Evolutionary conservation across 2,113 vertebrate species (phyloP), one percentile per base, ranked within the genome.

Genomic region (Canis aureus): DNA sequence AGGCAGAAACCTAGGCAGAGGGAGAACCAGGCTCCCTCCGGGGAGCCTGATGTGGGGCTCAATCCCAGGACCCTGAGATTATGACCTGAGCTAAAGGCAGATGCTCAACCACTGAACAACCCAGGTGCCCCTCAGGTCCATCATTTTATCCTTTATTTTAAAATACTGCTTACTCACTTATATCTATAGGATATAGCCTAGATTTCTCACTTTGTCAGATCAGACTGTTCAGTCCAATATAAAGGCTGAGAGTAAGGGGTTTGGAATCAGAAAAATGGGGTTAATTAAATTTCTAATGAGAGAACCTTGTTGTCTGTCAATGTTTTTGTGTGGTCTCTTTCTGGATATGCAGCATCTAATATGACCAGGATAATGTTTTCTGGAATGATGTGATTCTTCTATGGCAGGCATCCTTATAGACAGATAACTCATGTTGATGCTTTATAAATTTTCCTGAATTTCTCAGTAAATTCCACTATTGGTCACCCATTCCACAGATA

Each of bases 291-390:
- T 83, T 84, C 10, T 66, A 60, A 74, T 3, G 53, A 32, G 62
- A 93, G 93, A 93, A 25, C 15, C 59, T 92, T 29, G 32, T 32
- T 57, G 1, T 90, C 53, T 94, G 7, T 86, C 90, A 76, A 3
- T 71, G 20, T 94, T 90, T 94, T 74, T 78, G 32, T 85, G 22
- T 81, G 25, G 9, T 59, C 83, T 89, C 11, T 96, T 89, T 95
- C 32, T 80, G 59, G 25, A 32, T 91, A 78, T 55, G 43, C 6
- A 62, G 13, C 51, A 78, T 85, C 57, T 87, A 90, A 38, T 90
- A 73, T 64, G 60, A 64, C 55, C 35, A 88, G 80, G 76, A 53
- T 55, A 57, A 84, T 60, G 32, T 80, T 91, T 96, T 89, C 51
- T 69, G 38, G n/a, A 80, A 49, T 43, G 83, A 81, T 74, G 15